Evolutionary conservation across 2,888 invertebrate species (phyloP).

Genomic region (Cinara cedri): DNA sequence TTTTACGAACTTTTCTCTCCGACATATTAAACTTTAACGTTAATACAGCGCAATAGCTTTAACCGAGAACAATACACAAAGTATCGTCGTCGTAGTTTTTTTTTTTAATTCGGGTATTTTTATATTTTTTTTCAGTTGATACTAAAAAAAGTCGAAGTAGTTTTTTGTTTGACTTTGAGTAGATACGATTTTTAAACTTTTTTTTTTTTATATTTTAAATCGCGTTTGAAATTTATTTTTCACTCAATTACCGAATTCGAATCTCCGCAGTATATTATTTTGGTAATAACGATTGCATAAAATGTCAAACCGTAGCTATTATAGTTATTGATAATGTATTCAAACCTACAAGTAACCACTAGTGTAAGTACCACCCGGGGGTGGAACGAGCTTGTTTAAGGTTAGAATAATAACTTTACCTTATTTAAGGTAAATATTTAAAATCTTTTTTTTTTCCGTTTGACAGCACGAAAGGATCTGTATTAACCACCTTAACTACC

Average conservation of each 20-base stretch:
- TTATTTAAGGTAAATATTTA: no score
- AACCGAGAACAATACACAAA: background rate
- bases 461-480: no score
- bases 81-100: background rate
- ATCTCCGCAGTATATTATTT: no score
- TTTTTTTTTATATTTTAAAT: no score
- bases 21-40: constrained; percentile 37
- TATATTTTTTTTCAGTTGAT: background rate
- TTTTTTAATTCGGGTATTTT: background rate
- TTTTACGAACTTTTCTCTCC: constrained; percentile 20
- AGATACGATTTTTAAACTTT: no score
- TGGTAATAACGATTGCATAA: background rate
- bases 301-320: no score
- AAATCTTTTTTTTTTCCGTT: no score
- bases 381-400: no score
- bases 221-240: background rate
- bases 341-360: background rate
- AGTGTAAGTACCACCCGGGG: no score
- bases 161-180: constrained; percentile 11
- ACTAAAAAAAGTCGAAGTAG: background rate
- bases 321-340: background rate
- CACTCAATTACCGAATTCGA: constrained; percentile 1
- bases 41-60: constrained; percentile 15
- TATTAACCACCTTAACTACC: no score
- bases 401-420: no score